phyloP scores from a whole-genome alignment of 2,113 vertebrate genomes.

The Empidonax alnorum region DNA sequence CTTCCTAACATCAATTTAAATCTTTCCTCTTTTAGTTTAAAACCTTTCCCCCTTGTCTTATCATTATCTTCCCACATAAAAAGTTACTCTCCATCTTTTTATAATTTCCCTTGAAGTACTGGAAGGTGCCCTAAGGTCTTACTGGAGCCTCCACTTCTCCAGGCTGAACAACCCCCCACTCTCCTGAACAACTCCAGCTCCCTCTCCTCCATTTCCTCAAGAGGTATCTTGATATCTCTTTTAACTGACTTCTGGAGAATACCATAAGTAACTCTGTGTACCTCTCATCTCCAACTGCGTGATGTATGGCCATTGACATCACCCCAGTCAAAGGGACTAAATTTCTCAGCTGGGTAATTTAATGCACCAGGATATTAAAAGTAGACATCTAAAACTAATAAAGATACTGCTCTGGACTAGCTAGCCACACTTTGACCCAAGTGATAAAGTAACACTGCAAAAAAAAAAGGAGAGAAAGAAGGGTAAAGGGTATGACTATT shows the following conservation, averaged over 20 bases:
- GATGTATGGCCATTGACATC: neutral
- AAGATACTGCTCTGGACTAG: neutral
- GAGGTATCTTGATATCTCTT: neutral
- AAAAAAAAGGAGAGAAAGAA: neutral
- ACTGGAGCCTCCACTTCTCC: neutral
- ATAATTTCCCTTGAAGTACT: neutral
- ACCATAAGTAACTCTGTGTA: neutral
- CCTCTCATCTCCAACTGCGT: neutral
- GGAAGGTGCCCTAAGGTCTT: neutral
- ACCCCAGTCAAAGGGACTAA: neutral
- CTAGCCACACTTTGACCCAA: neutral
- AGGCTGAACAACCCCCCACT: neutral
- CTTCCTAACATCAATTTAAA: neutral
- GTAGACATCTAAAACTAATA: neutral
- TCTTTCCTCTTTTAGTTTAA: neutral
- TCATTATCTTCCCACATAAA: neutral
- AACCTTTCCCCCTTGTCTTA: neutral
- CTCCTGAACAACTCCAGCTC: neutral
- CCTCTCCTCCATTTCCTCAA: neutral
- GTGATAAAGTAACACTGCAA: neutral
- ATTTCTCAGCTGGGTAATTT: neutral
- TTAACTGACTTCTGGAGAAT: neutral
- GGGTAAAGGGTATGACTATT: neutral
- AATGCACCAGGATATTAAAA: fast-evolving
- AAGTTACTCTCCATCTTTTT: neutral